These are phyloP conservation scores for Heloderma charlesbogerti DNA, from an alignment of 2,113 vertebrate species.

Conservation along the genomic window DNA sequence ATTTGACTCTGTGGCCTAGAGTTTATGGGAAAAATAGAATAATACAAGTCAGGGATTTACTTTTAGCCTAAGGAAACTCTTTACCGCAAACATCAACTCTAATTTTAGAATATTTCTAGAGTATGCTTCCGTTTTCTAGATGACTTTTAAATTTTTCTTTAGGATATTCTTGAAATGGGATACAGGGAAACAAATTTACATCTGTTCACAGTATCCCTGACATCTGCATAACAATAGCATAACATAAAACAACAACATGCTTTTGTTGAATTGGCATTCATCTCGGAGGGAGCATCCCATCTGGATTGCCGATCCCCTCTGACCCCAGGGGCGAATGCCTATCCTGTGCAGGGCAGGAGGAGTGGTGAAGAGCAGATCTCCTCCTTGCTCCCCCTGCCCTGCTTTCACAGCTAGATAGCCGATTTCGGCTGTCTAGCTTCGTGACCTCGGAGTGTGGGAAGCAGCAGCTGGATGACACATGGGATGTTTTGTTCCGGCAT, in stretches of 20 bases:
- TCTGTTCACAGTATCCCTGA: background rate
- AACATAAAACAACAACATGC: background rate
- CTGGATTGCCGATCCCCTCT: too few species aligned
- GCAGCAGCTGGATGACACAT: too few species aligned
- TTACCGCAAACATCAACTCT: background rate
- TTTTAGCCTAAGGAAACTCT: conserved; percentile 2
- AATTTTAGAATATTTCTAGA: background rate
- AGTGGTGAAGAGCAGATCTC: too few species aligned
- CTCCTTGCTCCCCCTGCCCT: too few species aligned
- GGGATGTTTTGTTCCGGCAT: too few species aligned
- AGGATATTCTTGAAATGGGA: background rate
- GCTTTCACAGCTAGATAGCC: too few species aligned
- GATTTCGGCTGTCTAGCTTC: too few species aligned
- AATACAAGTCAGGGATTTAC: conserved; percentile 27
- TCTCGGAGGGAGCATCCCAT: too few species aligned
- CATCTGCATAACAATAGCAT: background rate
- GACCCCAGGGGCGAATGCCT: too few species aligned
- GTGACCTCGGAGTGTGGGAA: too few species aligned
- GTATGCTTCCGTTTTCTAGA: conserved; percentile 15
- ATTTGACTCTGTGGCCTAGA: conserved; percentile 39
- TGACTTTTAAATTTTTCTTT: conserved; percentile 31
- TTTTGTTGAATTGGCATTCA: background rate
- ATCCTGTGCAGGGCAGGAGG: too few species aligned
- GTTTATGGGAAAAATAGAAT: conserved; percentile 25
- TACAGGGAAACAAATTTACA: background rate